phyloP scores from a whole-genome alignment of 2,888 invertebrate genomes.

The Chrysolina americana region DNA sequence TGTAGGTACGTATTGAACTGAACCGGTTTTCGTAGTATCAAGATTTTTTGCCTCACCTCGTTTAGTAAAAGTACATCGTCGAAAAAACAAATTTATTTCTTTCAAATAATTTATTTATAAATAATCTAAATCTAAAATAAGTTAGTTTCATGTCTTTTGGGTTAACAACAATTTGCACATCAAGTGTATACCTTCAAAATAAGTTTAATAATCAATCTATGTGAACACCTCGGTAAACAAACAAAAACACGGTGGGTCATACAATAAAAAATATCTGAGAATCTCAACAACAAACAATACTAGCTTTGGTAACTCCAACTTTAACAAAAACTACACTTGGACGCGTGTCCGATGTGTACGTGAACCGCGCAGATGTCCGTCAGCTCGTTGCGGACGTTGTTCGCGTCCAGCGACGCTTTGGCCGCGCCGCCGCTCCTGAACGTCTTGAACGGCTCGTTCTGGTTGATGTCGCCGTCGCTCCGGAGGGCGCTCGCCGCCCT shows the following conservation, averaged over 20 bases:
- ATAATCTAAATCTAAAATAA: conserved; percentile 46
- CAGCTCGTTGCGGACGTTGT: conserved; percentile 69
- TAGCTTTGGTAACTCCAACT: conserved; percentile 41
- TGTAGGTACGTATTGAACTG: too few species aligned
- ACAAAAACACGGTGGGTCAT: conserved; percentile 35
- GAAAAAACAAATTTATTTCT: conserved; percentile 14
- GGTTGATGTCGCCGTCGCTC: conserved; percentile 72
- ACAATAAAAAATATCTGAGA: conserved; percentile 44
- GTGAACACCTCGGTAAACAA: conserved; percentile 45
- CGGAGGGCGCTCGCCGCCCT: conserved; percentile 68
- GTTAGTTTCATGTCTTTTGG: conserved; percentile 45
- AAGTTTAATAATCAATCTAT: conserved; percentile 31
- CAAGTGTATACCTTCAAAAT: conserved; percentile 36
- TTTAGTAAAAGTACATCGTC: background rate
- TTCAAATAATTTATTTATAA: conserved; percentile 47
- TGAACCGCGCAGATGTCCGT: conserved; percentile 73
- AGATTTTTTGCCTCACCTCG: too few species aligned
- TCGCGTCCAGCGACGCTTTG: conserved; percentile 64
- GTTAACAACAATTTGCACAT: conserved; percentile 46
- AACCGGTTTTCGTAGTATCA: too few species aligned
- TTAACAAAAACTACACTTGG: conserved; percentile 75
- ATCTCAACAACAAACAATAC: conserved; percentile 45
- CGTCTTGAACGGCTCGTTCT: conserved; percentile 68
- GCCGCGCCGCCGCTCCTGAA: conserved; percentile 35
- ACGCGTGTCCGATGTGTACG: conserved; percentile 73